Conservation (phyloP, 2,888 invertebrate genomes). For the Acleris sparsana region DNA sequence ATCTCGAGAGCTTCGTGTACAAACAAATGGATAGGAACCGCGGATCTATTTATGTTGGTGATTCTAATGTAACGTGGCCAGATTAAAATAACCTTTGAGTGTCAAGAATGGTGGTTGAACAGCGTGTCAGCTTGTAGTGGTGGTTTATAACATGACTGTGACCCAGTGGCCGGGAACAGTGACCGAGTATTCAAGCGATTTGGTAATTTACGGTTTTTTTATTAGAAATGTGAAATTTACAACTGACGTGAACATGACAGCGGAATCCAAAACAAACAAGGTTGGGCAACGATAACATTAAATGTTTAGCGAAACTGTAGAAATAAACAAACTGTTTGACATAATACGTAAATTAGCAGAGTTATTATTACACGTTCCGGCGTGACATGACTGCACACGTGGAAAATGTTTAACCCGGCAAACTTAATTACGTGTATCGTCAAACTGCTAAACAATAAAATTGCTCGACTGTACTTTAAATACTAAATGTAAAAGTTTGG, state of each 20-base stretch:
- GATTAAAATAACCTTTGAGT: not conserved
- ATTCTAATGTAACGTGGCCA: not conserved
- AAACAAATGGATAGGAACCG: not conserved
- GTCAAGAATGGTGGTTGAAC: not conserved
- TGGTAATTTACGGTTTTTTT: constrained; percentile 9
- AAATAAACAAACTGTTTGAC: too few relatives aligned
- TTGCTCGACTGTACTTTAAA: too few relatives aligned
- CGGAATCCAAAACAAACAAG: too few relatives aligned
- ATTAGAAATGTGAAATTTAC: not conserved
- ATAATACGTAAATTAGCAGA: too few relatives aligned
- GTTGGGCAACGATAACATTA: too few relatives aligned
- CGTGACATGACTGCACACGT: too few relatives aligned
- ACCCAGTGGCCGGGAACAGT: constrained; percentile 11
- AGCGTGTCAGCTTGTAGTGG: not conserved
- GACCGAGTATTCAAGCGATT: constrained; percentile 22
- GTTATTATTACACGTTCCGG: too few relatives aligned
- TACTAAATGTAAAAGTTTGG: too few relatives aligned
- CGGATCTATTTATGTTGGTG: constrained; percentile 2
- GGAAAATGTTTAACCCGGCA: too few relatives aligned
- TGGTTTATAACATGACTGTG: constrained; percentile 5
- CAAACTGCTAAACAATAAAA: too few relatives aligned
- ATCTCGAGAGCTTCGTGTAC: not conserved
- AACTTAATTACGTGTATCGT: too few relatives aligned
- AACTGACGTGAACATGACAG: not conserved
- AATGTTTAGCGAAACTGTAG: too few relatives aligned